A percentile compares a stretch with the other conserved stretches of the same genome.
phyloP scores from a whole-genome alignment of 2,888 invertebrate genomes.

The Bombyx huttoni region DNA sequence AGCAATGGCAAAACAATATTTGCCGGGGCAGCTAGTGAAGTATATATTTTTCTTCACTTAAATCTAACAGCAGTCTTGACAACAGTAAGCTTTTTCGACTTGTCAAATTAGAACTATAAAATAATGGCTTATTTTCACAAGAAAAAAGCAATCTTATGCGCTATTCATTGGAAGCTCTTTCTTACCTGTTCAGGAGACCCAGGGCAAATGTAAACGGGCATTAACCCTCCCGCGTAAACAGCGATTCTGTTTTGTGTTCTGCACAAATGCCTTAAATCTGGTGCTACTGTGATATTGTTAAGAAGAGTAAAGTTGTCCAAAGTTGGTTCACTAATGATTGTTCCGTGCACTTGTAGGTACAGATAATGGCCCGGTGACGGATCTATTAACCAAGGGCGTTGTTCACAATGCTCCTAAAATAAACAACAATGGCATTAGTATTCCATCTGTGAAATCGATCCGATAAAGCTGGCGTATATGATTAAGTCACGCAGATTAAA shows the following conservation, averaged over 20 bases:
- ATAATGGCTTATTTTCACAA: too few relatives aligned
- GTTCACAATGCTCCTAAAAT: constrained; percentile 83
- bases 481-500: too few relatives aligned
- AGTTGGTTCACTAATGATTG: constrained; percentile 62
- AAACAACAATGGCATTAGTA: background rate
- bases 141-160: too few relatives aligned
- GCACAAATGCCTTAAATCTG: constrained; percentile 74
- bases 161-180: background rate
- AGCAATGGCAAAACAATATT: too few relatives aligned
- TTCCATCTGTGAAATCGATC: too few relatives aligned
- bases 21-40: too few relatives aligned
- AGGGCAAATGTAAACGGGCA: constrained; percentile 74
- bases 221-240: constrained; percentile 79
- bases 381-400: constrained; percentile 85
- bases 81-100: too few relatives aligned
- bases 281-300: constrained; percentile 72
- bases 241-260: constrained; percentile 84
- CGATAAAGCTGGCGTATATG: too few relatives aligned
- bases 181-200: constrained; percentile 43
- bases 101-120: too few relatives aligned
- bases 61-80: too few relatives aligned
- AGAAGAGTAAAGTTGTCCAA: constrained; percentile 64
- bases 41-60: too few relatives aligned
- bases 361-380: constrained; percentile 82
- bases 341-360: constrained; percentile 83